These are phyloP conservation scores for Mola mola DNA, from an alignment of 2,113 vertebrate species.

Conservation along the genomic window DNA sequence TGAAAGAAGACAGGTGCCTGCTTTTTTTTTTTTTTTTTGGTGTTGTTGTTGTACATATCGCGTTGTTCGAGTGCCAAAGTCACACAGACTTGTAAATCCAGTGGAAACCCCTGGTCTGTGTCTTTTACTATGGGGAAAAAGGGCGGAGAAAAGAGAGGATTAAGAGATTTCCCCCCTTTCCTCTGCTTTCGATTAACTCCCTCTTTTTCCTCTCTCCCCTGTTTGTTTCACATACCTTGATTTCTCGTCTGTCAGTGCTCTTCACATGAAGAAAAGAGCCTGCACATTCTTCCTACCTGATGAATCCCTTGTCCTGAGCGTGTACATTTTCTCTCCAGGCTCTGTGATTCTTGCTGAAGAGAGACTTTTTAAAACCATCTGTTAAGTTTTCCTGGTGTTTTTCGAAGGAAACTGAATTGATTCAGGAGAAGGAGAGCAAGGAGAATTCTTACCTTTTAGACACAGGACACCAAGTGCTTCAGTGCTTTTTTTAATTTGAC, in stretches of 20 bases:
- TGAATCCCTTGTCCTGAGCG: constrained; percentile 8
- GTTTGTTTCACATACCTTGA: constrained; percentile 66
- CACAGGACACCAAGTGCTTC: constrained; percentile 19
- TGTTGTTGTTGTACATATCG: constrained; percentile 14
- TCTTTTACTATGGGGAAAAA: constrained; percentile 68
- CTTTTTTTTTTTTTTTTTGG: background rate
- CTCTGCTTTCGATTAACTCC: constrained; percentile 75
- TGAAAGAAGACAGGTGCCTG: constrained; percentile 25
- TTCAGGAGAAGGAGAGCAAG: constrained; percentile 10
- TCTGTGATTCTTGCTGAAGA: constrained; percentile 18
- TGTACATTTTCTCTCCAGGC: constrained; percentile 8
- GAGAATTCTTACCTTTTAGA: constrained; percentile 34
- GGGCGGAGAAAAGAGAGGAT: constrained; percentile 64
- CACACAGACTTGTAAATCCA: constrained; percentile 67
- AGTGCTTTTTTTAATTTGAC: constrained; percentile 1
- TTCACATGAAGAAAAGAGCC: constrained; percentile 43
- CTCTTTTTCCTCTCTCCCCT: constrained; percentile 34
- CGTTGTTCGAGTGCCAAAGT: constrained; percentile 49
- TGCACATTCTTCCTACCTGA: constrained; percentile 32
- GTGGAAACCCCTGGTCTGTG: constrained; percentile 67
- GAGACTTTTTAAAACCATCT: constrained; percentile 1
- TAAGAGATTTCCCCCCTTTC: constrained; percentile 46
- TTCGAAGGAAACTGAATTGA: constrained; percentile 24
- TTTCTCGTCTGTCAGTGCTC: constrained; percentile 62
- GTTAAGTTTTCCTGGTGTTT: background rate